Evolutionary conservation across 2,888 invertebrate genomes (phyloP), one percentile per base, ranked within the genome.

Genomic region (Clusia tigrina): DNA sequence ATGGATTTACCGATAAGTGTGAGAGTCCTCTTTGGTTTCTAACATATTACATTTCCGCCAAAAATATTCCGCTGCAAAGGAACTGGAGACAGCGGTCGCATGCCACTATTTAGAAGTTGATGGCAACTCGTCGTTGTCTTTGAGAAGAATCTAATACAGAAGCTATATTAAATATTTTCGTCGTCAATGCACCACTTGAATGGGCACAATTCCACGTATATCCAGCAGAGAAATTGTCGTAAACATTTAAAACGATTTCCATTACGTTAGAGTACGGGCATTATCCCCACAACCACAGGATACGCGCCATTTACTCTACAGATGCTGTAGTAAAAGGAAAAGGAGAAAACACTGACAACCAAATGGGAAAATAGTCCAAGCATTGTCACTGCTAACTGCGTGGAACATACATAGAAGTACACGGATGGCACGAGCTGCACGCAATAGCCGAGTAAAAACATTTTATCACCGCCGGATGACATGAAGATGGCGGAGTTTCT

Each of bases 401-500:
- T 42, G 18, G 38, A n/a, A 38, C 38, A 2, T n/a, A 2, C 17
- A 38, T 2, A 38, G 42, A 18, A 42, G n/a, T n/a, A n/a, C n/a
- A n/a, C n/a, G n/a, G n/a, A n/a, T n/a, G n/a, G 12, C 32, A 32
- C 32, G 48, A 18, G 5, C 20, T 3, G 22, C 3, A 48, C 3
- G 20, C 12, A 32, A 32, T 32, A 60, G 48, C 51, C 24, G 52
- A 64, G 38, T 10, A 37, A 24, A 24, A 64, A 58, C 61, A 62
- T 52, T 71, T 72, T 71, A 71, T 71, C 68, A 67, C 65, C 68
- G 67, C 58, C 67, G 71, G 73, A 74, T 71, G 77, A 76, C 75
- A 76, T 66, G 71, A 72, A 66, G 67, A 59, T 61, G 67, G 58
- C 65, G 71, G 66, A 69, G 70, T 62, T 60, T 58, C 17, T 26